phyloP scores from a whole-genome alignment of 1,140 invertebrate genomes.

The Drosophila navojoa region DNA sequence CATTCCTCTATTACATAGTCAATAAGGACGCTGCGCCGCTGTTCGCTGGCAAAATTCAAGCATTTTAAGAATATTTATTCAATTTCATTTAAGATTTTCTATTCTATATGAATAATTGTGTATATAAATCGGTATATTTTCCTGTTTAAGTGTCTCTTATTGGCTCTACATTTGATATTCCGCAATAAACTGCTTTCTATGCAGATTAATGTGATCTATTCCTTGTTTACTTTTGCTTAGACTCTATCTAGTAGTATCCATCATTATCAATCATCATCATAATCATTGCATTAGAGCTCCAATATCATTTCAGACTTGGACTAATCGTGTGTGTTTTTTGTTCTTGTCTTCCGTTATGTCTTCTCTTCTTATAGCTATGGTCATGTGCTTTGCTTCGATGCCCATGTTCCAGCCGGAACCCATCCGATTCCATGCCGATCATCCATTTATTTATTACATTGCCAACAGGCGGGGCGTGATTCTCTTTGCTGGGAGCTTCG shows the following conservation, averaged over 20 bases:
- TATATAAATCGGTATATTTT: no score
- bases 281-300: not conserved
- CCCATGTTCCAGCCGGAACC: constrained; percentile 43
- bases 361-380: constrained; percentile 37
- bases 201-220: no score
- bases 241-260: no score
- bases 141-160: no score
- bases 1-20: constrained; percentile 28
- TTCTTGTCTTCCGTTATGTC: constrained; percentile 32
- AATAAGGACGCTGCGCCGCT: constrained; percentile 7
- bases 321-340: constrained; percentile 27
- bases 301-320: not conserved
- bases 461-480: constrained; percentile 20
- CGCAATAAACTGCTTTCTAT: no score
- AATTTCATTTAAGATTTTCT: not conserved
- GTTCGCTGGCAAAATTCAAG: constrained; percentile 26
- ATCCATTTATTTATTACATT: constrained; percentile 59
- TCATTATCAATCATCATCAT: not conserved
- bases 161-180: no score
- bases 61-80: not conserved
- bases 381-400: constrained; percentile 45
- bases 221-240: no score
- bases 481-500: constrained; percentile 53
- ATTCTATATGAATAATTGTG: no score
- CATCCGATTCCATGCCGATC: constrained; percentile 39